Conservation (phyloP, 1,140 invertebrate species). For the Ceratosolen fusciceps region DNA sequence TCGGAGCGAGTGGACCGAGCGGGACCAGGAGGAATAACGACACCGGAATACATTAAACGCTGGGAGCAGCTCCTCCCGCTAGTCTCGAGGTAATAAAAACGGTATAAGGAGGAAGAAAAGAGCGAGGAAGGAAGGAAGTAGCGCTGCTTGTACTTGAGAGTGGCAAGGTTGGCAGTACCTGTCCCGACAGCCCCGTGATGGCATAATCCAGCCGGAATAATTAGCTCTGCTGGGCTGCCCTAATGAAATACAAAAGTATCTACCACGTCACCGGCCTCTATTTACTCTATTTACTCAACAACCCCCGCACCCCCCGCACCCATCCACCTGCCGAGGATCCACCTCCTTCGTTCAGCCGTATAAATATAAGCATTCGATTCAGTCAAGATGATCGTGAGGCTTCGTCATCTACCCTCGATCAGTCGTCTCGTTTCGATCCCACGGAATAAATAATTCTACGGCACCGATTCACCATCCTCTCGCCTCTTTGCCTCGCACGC, state of each 20-base stretch:
- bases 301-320: too few species aligned
- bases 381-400: too few species aligned
- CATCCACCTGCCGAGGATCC: too few species aligned
- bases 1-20: too few species aligned
- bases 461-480: too few species aligned
- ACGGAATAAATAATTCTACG: too few species aligned
- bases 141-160: neutral
- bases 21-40: constrained; percentile 58
- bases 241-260: constrained; percentile 53
- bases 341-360: too few species aligned
- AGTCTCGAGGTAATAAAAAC: constrained; percentile 35
- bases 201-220: constrained; percentile 52
- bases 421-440: too few species aligned
- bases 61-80: constrained; percentile 57
- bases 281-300: neutral
- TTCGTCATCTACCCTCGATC: too few species aligned
- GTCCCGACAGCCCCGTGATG: neutral
- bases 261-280: constrained; percentile 11
- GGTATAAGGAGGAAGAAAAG: constrained; percentile 33
- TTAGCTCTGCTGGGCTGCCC: constrained; percentile 46
- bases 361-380: too few species aligned
- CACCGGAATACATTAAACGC: constrained; percentile 63
- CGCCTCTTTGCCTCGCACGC: too few species aligned
- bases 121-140: too few species aligned
- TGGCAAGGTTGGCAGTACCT: neutral